Base-by-base conservation (phyloP, 2,888 invertebrate species). In the Diloba caeruleocephala region DNA sequence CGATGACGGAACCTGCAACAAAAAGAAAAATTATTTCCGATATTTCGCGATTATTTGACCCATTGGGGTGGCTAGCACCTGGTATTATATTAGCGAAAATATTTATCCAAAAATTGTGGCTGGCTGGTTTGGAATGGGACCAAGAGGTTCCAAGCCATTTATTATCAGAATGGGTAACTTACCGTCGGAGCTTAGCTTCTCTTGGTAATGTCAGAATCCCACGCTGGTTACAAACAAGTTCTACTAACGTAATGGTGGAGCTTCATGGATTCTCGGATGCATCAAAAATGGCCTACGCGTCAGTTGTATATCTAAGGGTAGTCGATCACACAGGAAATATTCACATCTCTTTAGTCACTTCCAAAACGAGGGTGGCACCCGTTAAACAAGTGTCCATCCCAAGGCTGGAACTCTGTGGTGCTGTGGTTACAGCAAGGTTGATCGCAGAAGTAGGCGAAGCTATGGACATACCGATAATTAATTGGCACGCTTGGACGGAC, bases 331-430 rank as follows among this genome's bases (percentile, higher is more conserved):
- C n/a, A n/a, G 45, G 38, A 4, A 9, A 38, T 3, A 21, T 64
- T 6, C 26, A 58, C 4, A 4, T 60, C 3, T 5, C n/a, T 5
- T 26, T 51, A 10, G 8, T 51, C 1, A 23, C 43, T 3, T 28
- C 38, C 0, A 51, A 51, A 31, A 51, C 38, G 1, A 51, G 28
- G 12, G 51, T 51, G 2, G 23, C 43, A 4, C 8, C 28, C 10
- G 36, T 58, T 3, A 58, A 51, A 14, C 50, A 58, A 41, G 25
- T 60, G 3, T 56, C 58, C 0, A 51, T 63, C 0, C 63, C 67
- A 0, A 49, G 66, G 4, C 28, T 73, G 7, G 73, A 71, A 28
- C 39, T 73, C 1, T 71, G 66, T 54, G 67, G 52, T 1, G 70
- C 69, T 1, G 38, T 57, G 0, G 38, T 71, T 5, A 5, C 63